phyloP scores from a whole-genome alignment of 2,797 vertebrate species.

The Mionectes olivaceus region DNA sequence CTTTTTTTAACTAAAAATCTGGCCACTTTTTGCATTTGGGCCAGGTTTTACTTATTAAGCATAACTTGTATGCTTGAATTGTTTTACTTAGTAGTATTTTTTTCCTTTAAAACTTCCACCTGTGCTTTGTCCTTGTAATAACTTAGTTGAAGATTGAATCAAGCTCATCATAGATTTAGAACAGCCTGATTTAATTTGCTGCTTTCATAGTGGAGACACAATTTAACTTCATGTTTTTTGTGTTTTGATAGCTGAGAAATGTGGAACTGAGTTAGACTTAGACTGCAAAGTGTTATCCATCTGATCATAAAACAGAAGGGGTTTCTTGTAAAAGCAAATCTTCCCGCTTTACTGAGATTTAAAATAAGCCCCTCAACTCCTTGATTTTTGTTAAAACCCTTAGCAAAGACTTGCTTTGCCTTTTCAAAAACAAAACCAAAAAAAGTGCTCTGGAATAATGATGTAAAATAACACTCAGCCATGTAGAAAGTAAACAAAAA shows the following conservation, averaged over 20 bases:
- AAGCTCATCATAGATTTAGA: neutral
- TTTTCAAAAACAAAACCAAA: neutral
- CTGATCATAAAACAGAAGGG: neutral
- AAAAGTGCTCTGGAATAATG: neutral
- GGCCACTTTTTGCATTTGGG: neutral
- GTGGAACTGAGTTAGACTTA: neutral
- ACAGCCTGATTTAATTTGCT: neutral
- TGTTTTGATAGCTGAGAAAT: neutral
- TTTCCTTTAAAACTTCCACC: neutral
- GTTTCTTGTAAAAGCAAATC: neutral
- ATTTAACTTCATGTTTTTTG: neutral
- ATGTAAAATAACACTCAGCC: neutral
- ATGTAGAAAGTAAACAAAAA: neutral
- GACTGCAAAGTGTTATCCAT: neutral
- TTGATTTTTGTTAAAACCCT: neutral
- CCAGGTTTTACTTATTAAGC: neutral
- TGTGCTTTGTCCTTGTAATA: neutral
- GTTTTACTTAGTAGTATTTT: neutral
- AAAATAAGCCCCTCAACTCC: neutral
- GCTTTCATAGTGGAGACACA: neutral
- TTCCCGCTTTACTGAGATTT: neutral
- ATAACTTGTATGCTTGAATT: fast-evolving
- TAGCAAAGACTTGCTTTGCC: neutral
- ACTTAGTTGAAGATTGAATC: neutral
- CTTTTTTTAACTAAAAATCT: neutral